phyloP scores from a whole-genome alignment of 1,140 invertebrate genomes.

The Caerostris darwini region DNA sequence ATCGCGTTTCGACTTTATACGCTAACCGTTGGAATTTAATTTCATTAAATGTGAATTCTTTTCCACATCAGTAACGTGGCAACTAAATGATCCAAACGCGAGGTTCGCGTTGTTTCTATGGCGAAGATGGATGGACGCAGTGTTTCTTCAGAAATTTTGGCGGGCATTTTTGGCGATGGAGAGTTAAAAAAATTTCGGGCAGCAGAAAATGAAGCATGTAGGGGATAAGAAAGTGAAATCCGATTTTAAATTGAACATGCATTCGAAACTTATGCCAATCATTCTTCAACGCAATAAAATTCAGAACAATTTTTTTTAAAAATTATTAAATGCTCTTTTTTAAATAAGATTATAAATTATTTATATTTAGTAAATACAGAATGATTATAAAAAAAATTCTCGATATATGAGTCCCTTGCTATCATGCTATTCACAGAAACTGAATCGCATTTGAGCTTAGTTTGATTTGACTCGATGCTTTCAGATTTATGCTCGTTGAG shows the following conservation, averaged over 20 bases:
- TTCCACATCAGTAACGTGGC: background rate
- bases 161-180: background rate
- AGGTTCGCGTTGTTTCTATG: background rate
- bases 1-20: background rate
- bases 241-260: no score
- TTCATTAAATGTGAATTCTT: constrained; percentile 1
- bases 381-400: no score
- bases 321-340: no score
- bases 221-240: background rate
- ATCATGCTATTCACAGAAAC: no score
- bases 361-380: no score
- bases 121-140: background rate
- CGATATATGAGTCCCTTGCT: no score
- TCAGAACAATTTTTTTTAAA: background rate
- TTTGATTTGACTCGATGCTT: no score
- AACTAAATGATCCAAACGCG: background rate
- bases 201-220: background rate
- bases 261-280: no score
- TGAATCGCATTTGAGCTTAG: no score
- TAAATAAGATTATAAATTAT: no score
- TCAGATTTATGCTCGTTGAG: no score
- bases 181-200: background rate
- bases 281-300: background rate
- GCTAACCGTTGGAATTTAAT: background rate
- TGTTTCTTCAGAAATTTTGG: background rate